Evolutionary conservation across 1,140 invertebrate species (phyloP).

Genomic region (Acyrthosiphon pisum): DNA sequence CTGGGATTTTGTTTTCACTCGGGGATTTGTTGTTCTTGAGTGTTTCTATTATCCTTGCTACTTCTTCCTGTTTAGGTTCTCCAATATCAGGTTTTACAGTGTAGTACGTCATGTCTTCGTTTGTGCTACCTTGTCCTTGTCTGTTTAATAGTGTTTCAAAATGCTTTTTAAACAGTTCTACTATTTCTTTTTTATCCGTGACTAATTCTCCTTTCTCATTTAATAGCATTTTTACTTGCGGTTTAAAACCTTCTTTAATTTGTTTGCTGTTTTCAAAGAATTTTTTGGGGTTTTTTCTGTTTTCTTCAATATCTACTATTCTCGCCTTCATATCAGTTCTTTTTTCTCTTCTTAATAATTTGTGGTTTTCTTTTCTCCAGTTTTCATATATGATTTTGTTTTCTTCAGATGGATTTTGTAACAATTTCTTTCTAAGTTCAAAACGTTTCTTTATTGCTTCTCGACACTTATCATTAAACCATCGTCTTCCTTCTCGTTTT

Average conservation of each 20-base stretch:
- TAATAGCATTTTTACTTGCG: conserved; percentile 35
- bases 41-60: conserved; percentile 44
- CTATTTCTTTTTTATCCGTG: conserved; percentile 33
- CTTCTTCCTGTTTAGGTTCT: conserved; percentile 43
- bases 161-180: conserved; percentile 25
- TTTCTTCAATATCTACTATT: not conserved
- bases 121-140: conserved; percentile 17
- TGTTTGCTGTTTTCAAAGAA: conserved; percentile 37
- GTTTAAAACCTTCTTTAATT: conserved; percentile 28
- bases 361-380: not conserved
- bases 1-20: no score
- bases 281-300: not conserved
- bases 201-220: conserved; percentile 36
- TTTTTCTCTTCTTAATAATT: conserved; percentile 27
- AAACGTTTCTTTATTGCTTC: not conserved
- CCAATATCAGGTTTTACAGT: conserved; percentile 30
- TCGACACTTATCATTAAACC: conserved; percentile 18
- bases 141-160: conserved; percentile 36
- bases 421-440: conserved; percentile 16
- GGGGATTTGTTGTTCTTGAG: not conserved
- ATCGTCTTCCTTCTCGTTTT: not conserved
- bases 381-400: not conserved
- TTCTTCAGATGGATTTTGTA: conserved; percentile 1
- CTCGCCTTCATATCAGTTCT: conserved; percentile 4
- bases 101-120: not conserved